Evolutionary conservation across 2,113 vertebrate genomes (phyloP).

Genomic region (Steatornis caripensis): DNA sequence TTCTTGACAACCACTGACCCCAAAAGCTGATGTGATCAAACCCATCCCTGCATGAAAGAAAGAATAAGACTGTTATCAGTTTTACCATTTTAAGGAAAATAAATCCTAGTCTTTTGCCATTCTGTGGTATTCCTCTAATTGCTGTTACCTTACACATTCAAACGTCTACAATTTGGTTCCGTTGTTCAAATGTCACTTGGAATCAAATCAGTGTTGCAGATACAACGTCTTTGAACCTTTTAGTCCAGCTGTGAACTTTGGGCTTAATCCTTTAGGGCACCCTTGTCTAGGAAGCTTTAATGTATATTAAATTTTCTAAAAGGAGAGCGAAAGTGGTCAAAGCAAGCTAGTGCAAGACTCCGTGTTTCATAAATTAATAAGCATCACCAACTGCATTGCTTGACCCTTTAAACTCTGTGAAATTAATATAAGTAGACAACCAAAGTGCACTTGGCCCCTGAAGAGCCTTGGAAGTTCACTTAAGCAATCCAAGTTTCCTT

Average conservation of each 20-base stretch:
- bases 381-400: constrained; percentile 87
- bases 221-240: constrained; percentile 41
- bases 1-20: constrained; percentile 30
- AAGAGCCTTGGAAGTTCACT: constrained; percentile 85
- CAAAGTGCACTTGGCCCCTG: constrained; percentile 75
- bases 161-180: constrained; percentile 17
- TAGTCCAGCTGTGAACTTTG: constrained; percentile 64
- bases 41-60: constrained; percentile 19
- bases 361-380: constrained; percentile 92
- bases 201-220: constrained; percentile 44
- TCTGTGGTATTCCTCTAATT: constrained; percentile 52
- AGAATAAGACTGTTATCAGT: constrained; percentile 24
- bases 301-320: constrained; percentile 72
- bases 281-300: constrained; percentile 68
- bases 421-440: constrained; percentile 98
- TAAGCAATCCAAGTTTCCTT: constrained; percentile 89
- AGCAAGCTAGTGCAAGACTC: constrained; percentile 76
- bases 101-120: constrained; percentile 35
- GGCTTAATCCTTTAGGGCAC: constrained; percentile 67
- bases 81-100: constrained; percentile 46
- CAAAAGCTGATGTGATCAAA: constrained; percentile 46
- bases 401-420: constrained; percentile 95
- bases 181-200: constrained; percentile 47
- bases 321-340: constrained; percentile 57
- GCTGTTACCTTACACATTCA: constrained; percentile 57